These are phyloP conservation scores for Poeciliopsis occidentalis DNA, from an alignment of 2,113 vertebrate species.

Conservation along the genomic window DNA sequence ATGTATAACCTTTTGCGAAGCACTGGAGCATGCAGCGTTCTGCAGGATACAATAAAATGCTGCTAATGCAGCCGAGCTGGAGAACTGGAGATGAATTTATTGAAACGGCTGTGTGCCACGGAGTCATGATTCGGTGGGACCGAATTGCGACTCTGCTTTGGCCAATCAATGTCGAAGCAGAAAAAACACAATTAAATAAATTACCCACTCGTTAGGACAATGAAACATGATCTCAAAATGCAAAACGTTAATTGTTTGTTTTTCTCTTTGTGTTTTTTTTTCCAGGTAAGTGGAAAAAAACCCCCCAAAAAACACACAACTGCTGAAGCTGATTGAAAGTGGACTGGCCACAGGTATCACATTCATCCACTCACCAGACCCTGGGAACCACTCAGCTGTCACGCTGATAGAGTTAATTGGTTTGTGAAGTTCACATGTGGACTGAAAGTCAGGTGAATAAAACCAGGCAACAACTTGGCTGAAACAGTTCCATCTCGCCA, in stretches of 20 bases:
- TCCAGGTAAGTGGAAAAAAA: slow-evolving; percentile 75
- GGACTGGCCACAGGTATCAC: slow-evolving; percentile 46
- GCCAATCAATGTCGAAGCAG: slow-evolving; percentile 16
- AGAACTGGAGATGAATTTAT: slow-evolving; percentile 12
- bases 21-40: slow-evolving; percentile 6
- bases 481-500: not conserved
- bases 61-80: not conserved
- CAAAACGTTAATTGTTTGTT: slow-evolving; percentile 39
- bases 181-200: slow-evolving; percentile 17
- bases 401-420: not conserved
- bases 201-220: slow-evolving; percentile 21
- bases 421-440: slow-evolving; percentile 6
- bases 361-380: slow-evolving; percentile 29
- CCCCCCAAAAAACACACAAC: slow-evolving; percentile 18
- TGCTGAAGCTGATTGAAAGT: slow-evolving; percentile 54
- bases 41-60: not conserved
- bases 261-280: slow-evolving; percentile 47
- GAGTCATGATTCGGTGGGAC: slow-evolving; percentile 35
- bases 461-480: not conserved
- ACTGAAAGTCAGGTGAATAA: slow-evolving; percentile 13
- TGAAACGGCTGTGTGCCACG: slow-evolving; percentile 9
- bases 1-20: slow-evolving; percentile 19
- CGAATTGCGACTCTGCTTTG: slow-evolving; percentile 23
- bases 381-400: slow-evolving; percentile 54
- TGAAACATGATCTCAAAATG: slow-evolving; percentile 27